Evolutionary conservation across 2,113 vertebrate species (phyloP), one percentile per base, ranked within the genome.

Genomic region (Ctenodactylus gundi): DNA sequence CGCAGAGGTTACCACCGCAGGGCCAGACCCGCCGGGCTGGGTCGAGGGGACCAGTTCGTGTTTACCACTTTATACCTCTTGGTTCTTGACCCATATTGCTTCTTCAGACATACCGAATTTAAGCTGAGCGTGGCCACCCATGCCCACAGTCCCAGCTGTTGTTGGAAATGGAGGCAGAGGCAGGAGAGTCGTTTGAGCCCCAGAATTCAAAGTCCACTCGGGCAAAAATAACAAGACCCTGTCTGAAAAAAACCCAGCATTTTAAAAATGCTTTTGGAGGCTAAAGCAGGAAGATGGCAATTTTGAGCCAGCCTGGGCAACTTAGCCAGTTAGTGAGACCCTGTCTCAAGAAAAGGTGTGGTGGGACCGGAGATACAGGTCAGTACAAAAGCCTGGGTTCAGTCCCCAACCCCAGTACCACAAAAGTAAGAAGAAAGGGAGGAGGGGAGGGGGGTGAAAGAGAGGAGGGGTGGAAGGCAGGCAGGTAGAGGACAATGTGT

Each of bases 31-130:
- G n/a, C 60, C 72, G 41, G 27, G 23, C 4, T 92, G 31, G 41
- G 3, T 51, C 5, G 39, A 62, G 27, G 34, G 34, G 49, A 90
- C 65, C 18, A 60, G 39, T 83, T 68, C 78, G 17, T 73, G 14
- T 88, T 91, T 70, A 17, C 51, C 29, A 46, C 72, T 77, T 80
- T 91, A n/a, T 68, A 68, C 51, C 36, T 91, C 75, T 76, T 88
- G 31, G 58, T 86, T 96, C 75, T 85, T 85, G 44, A 95, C 39
- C 46, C n/a, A 27, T 68, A 62, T 53, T 87, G 20, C 46, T 82
- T 86, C n/a, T 78, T 75, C 62, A 68, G 41, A 96, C 91, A 57
- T 68, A 46, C 36, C 73, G 5, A 60, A 21, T 57, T 76, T 65
- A 68, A 27, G 21, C 29, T 25, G 36, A 12, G 53, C 41, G 18